Evolutionary conservation across 1,140 invertebrate species (phyloP).

Genomic region (Zaprionus africanus): DNA sequence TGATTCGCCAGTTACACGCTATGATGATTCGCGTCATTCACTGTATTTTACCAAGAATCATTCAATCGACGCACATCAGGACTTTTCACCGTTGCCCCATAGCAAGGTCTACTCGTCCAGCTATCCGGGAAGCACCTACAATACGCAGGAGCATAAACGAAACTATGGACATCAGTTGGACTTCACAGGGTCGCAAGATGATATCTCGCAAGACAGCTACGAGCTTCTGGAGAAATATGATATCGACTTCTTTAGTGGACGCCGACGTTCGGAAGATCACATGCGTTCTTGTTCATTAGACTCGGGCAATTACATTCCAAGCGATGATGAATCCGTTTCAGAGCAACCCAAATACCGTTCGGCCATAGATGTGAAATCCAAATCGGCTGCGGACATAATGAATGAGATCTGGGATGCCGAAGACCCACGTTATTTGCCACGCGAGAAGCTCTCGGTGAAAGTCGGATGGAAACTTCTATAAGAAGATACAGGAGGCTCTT

Average conservation of each 20-base stretch:
- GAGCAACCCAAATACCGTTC: slow-evolving; percentile 85
- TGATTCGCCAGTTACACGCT: slow-evolving; percentile 91
- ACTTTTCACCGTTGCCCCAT: slow-evolving; percentile 73
- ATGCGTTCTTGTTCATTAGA: slow-evolving; percentile 88
- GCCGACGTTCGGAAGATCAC: slow-evolving; percentile 81
- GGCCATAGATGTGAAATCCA: slow-evolving; percentile 85
- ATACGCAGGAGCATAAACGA: slow-evolving; percentile 85
- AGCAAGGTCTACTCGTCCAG: slow-evolving; percentile 91
- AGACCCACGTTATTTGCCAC: slow-evolving; percentile 88
- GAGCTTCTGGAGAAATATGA: slow-evolving; percentile 92
- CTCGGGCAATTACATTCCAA: slow-evolving; percentile 88
- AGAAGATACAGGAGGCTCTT: slow-evolving; percentile 87
- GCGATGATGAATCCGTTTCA: slow-evolving; percentile 87
- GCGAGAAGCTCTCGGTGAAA: slow-evolving; percentile 88
- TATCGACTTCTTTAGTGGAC: slow-evolving; percentile 86
- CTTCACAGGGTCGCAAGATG: slow-evolving; percentile 91
- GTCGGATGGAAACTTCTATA: slow-evolving; percentile 89
- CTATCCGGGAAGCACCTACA: slow-evolving; percentile 91
- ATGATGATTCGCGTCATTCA: slow-evolving; percentile 89
- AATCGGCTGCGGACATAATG: slow-evolving; percentile 85
- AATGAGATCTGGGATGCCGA: slow-evolving; percentile 88
- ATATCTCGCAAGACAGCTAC: slow-evolving; percentile 95
- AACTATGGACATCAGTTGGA: slow-evolving; percentile 87
- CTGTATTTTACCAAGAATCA: slow-evolving; percentile 85
- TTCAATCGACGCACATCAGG: slow-evolving; percentile 80